Conservation (phyloP, 1,140 invertebrate genomes). For the Aphaenogaster rudis region DNA sequence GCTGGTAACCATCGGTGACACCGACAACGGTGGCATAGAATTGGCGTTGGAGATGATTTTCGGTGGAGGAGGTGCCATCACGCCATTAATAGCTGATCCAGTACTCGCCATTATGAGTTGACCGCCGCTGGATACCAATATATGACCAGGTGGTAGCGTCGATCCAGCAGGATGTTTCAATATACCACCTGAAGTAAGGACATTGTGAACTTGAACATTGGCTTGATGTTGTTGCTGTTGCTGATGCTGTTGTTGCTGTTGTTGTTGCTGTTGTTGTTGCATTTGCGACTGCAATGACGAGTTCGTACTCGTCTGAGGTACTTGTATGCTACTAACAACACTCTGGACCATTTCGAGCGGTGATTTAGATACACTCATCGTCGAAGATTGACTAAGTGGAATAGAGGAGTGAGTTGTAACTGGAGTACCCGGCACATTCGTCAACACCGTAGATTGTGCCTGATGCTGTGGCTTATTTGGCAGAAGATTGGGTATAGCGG, state of each 20-base stretch:
- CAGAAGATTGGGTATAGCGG: constrained; percentile 81
- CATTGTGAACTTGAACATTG: constrained; percentile 83
- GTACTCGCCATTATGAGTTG: constrained; percentile 91
- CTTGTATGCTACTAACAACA: constrained; percentile 92
- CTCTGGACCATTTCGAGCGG: constrained; percentile 94
- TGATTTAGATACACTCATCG: constrained; percentile 89
- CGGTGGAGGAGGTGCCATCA: constrained; percentile 90
- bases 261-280: constrained; percentile 69
- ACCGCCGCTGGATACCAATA: constrained; percentile 91
- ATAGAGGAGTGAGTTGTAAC: constrained; percentile 72
- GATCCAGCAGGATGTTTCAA: constrained; percentile 86
- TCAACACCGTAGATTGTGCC: constrained; percentile 45
- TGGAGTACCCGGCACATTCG: constrained; percentile 80
- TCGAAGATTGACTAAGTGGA: constrained; percentile 75
- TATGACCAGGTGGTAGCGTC: constrained; percentile 89
- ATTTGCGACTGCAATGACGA: constrained; percentile 77
- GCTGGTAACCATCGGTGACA: constrained; percentile 90
- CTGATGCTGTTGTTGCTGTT: constrained; percentile 73
- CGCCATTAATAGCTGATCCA: constrained; percentile 87
- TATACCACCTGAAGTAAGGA: constrained; percentile 83
- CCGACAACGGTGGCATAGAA: constrained; percentile 90
- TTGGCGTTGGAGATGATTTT: constrained; percentile 88
- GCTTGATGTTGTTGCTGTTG: constrained; percentile 75
- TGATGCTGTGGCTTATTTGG: constrained; percentile 80
- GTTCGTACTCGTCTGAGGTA: constrained; percentile 86